These are phyloP conservation scores for Noturus placidus DNA, from an alignment of 2,113 vertebrate genomes.

Conservation along the genomic window DNA sequence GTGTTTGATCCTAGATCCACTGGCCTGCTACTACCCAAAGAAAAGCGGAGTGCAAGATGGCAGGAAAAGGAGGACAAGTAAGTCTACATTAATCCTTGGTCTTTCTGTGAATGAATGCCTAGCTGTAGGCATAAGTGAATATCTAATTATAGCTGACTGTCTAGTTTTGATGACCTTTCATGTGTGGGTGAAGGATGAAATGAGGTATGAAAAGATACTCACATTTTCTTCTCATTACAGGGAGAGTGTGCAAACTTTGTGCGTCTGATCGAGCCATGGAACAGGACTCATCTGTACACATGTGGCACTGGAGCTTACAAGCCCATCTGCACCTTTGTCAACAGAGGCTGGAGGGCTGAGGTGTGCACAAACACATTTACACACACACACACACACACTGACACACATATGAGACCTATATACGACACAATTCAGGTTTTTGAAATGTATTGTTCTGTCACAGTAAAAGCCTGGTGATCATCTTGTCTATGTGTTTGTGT, in stretches of 20 bases:
- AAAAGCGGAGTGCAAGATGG: constrained; percentile 68
- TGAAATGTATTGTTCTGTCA: constrained; percentile 29
- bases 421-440: constrained; percentile 29
- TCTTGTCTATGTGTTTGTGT: constrained; percentile 40
- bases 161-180: constrained; percentile 7
- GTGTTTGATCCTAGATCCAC: constrained; percentile 64
- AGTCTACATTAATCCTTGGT: constrained; percentile 1
- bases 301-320: constrained; percentile 83
- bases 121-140: not conserved
- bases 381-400: constrained; percentile 6
- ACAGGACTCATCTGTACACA: constrained; percentile 82
- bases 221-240: constrained; percentile 45
- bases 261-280: constrained; percentile 79
- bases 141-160: not conserved
- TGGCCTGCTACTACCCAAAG: constrained; percentile 68
- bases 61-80: constrained; percentile 70
- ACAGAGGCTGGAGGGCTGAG: constrained; percentile 82
- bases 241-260: constrained; percentile 73
- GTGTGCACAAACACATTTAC: constrained; percentile 57
- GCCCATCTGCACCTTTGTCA: constrained; percentile 81
- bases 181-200: not conserved
- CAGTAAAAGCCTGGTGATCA: not conserved
- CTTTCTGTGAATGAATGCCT: constrained; percentile 1
- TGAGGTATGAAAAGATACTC: not conserved
- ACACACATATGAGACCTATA: not conserved